Percentiles rank a stretch among this genome's conserved stretches.
Evolutionary conservation across 2,888 invertebrate species (phyloP).

Genomic region (Conchocele bisecta): DNA sequence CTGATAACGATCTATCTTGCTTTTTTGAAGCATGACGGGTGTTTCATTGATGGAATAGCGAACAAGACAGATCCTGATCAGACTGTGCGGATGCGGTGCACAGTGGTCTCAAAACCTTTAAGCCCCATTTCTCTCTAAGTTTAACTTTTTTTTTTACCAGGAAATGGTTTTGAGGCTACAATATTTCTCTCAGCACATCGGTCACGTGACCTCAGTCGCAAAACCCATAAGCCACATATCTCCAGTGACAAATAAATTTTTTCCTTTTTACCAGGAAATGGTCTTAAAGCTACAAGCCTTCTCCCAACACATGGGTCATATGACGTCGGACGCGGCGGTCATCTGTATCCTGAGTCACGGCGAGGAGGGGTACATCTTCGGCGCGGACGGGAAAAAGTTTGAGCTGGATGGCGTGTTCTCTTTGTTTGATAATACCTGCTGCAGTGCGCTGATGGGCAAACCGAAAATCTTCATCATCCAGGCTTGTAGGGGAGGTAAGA

Average conservation of each 20-base stretch:
- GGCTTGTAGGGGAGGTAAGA: conserved; percentile 78
- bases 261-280: too few relatives aligned
- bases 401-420: conserved; percentile 71
- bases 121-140: too few relatives aligned
- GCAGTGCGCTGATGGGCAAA: conserved; percentile 72
- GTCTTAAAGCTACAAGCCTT: conserved; percentile 69
- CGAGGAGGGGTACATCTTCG: conserved; percentile 77
- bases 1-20: too few relatives aligned
- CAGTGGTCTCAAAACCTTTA: too few relatives aligned
- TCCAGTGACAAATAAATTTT: too few relatives aligned
- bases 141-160: too few relatives aligned
- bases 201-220: too few relatives aligned
- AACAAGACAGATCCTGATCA: too few relatives aligned
- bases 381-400: conserved; percentile 75
- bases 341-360: conserved; percentile 79
- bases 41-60: too few relatives aligned
- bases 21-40: too few relatives aligned
- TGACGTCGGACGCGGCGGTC: conserved; percentile 64
- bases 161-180: conserved; percentile 68
- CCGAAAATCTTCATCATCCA: conserved; percentile 79
- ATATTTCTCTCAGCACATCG: conserved; percentile 64
- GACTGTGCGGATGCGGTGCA: too few relatives aligned
- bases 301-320: conserved; percentile 63
- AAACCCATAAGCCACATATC: too few relatives aligned
- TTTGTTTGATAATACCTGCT: conserved; percentile 74